These are phyloP conservation scores for Chelonia mydas DNA, from an alignment of 2,797 vertebrate species.

Conservation along the genomic window DNA sequence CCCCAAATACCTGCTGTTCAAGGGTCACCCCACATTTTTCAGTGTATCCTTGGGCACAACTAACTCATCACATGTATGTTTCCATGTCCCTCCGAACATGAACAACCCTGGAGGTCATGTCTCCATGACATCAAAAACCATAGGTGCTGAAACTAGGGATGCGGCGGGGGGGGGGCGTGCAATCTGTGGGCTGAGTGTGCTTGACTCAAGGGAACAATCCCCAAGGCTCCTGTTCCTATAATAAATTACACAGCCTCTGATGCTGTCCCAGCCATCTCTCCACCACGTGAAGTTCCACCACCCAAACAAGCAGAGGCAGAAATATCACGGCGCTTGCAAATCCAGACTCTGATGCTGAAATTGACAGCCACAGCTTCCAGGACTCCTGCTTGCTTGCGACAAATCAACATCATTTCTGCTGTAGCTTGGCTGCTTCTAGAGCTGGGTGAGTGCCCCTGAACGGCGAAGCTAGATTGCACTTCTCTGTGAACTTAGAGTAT, in stretches of 20 bases:
- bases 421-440: not conserved
- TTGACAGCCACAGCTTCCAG: not conserved
- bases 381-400: not conserved
- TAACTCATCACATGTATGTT: not conserved
- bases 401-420: not conserved
- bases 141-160: no score
- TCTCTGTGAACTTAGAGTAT: not conserved
- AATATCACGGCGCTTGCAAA: not conserved
- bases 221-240: not conserved
- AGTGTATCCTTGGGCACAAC: not conserved
- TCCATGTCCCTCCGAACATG: not conserved
- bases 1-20: not conserved
- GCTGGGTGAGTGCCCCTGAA: not conserved
- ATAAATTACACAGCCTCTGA: not conserved
- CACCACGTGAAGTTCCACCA: accelerated
- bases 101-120: not conserved
- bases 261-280: not conserved
- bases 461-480: not conserved
- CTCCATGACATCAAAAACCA: not conserved
- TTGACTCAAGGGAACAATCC: not conserved
- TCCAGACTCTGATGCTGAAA: not conserved
- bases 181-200: not conserved
- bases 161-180: accelerated
- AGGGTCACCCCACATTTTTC: not conserved
- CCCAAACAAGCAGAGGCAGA: not conserved